Evolutionary conservation across 1,140 invertebrate genomes (phyloP).

Genomic region (Platorchestia sp.): DNA sequence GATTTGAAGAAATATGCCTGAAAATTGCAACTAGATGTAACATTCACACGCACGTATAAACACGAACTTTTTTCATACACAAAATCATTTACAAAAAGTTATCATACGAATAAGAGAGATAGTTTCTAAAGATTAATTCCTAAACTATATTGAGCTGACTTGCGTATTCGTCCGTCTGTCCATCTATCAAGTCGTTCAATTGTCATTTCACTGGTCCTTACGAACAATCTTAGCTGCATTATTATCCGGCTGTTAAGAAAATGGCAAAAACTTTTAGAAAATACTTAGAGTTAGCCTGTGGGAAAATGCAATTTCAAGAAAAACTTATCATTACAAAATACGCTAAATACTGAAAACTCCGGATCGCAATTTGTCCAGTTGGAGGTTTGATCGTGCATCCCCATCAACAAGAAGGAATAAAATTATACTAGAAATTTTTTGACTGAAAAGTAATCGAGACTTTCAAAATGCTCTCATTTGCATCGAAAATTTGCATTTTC

Average conservation of each 20-base stretch:
- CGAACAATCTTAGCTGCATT: background rate
- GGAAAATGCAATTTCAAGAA: background rate
- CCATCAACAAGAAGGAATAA: background rate
- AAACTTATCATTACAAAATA: background rate
- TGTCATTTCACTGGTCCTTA: background rate
- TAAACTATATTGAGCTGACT: slow-evolving; percentile 40
- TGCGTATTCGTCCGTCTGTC: slow-evolving; percentile 10
- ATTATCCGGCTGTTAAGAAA: background rate
- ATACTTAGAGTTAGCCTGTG: background rate
- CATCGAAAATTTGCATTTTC: too few relatives aligned
- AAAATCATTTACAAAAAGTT: slow-evolving; percentile 49
- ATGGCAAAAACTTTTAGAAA: background rate
- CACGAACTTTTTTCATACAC: slow-evolving; percentile 44
- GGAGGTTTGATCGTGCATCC: background rate
- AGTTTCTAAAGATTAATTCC: slow-evolving; percentile 45
- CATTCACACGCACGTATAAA: slow-evolving; percentile 46
- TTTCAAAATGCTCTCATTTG: background rate
- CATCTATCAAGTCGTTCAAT: background rate
- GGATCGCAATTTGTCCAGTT: background rate
- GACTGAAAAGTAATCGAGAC: background rate
- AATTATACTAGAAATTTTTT: background rate
- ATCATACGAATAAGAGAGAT: slow-evolving; percentile 37
- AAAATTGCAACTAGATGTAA: background rate
- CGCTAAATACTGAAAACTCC: background rate
- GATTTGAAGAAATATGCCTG: background rate